These are phyloP conservation scores for Oppia nitens DNA, from an alignment of 1,140 invertebrate species.

Conservation along the genomic window DNA sequence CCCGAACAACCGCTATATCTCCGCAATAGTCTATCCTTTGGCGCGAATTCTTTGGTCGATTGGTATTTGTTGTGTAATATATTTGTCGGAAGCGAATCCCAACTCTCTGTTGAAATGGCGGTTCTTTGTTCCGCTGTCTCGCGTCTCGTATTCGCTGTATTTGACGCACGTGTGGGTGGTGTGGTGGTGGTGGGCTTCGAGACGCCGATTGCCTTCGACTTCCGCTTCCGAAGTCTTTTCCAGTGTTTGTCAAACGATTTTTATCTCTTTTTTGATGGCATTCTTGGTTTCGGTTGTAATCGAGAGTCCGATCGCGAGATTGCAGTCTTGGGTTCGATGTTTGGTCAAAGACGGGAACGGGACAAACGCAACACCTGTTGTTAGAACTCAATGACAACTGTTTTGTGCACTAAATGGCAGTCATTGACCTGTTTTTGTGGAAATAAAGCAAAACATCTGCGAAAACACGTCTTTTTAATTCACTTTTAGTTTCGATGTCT, in stretches of 20 bases:
- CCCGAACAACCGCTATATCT: neutral
- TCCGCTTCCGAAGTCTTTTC: neutral
- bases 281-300: constrained; percentile 2
- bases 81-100: constrained; percentile 18
- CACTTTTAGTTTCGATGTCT: too few relatives aligned
- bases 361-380: too few relatives aligned
- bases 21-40: constrained; percentile 6
- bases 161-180: constrained; percentile 17
- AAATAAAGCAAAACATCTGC: too few relatives aligned
- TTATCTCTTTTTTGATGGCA: neutral
- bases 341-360: too few relatives aligned
- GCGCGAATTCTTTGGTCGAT: constrained; percentile 22
- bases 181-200: neutral
- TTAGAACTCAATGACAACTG: too few relatives aligned
- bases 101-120: constrained; percentile 16
- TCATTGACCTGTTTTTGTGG: too few relatives aligned
- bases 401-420: too few relatives aligned
- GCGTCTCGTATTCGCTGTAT: constrained; percentile 20
- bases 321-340: too few relatives aligned
- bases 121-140: constrained; percentile 17
- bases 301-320: neutral
- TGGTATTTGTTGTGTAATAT: constrained; percentile 19
- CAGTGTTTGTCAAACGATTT: neutral
- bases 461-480: too few relatives aligned
- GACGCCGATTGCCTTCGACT: neutral